Conservation (phyloP, 2,797 vertebrate species). For the Crenuchus spilurus region DNA sequence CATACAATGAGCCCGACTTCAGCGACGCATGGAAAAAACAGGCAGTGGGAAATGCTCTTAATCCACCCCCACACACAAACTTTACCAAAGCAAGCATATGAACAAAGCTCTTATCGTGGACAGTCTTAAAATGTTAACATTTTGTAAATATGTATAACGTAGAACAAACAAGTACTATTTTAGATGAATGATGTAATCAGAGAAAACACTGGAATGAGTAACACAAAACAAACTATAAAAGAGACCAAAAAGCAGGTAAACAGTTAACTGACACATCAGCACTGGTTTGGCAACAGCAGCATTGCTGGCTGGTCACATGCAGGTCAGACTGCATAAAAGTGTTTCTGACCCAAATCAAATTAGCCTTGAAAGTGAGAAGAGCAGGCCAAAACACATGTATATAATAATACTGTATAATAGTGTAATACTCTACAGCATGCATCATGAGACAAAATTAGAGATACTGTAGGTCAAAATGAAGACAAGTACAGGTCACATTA, state of each 20-base stretch:
- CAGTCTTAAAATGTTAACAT: background rate
- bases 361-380: background rate
- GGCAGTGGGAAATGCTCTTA: slow-evolving; percentile 40
- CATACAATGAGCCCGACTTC: slow-evolving; percentile 54
- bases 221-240: too few species aligned
- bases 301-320: slow-evolving; percentile 5
- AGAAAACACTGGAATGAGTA: too few species aligned
- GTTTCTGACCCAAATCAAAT: slow-evolving; percentile 10
- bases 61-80: background rate
- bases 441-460: background rate
- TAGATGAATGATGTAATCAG: too few species aligned
- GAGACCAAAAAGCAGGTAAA: background rate
- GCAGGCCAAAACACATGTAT: background rate
- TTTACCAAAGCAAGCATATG: background rate
- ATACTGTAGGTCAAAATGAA: background rate
- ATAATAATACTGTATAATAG: background rate
- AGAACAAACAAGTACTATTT: too few species aligned
- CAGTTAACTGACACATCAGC: background rate
- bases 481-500: too few species aligned
- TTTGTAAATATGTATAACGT: background rate
- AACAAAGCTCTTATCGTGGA: background rate
- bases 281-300: background rate
- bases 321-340: slow-evolving; percentile 1
- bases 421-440: background rate
- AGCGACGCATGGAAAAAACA: slow-evolving; percentile 48